Evolutionary conservation across 2,888 invertebrate genomes (phyloP).

Genomic region (Marronus borbonicus): DNA sequence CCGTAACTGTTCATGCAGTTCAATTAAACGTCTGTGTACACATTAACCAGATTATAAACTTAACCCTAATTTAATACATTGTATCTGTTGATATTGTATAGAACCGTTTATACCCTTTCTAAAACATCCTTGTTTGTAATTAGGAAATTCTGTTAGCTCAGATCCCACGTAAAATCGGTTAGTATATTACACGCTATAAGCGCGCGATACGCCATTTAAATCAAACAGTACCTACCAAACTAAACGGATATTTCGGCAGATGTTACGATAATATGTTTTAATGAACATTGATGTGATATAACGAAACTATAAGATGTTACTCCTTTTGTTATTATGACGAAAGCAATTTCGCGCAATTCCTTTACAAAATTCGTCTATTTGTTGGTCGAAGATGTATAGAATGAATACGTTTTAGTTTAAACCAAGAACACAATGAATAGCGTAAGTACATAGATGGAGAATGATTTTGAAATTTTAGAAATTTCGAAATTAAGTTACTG

Average conservation of each 20-base stretch:
- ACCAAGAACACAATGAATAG: no score
- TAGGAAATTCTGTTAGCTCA: slow-evolving; percentile 20
- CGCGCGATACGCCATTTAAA: background rate
- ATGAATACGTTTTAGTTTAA: no score
- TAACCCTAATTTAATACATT: slow-evolving; percentile 45
- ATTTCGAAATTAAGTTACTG: no score
- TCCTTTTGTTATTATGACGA: no score
- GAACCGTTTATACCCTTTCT: slow-evolving; percentile 31
- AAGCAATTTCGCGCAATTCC: no score
- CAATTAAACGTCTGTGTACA: slow-evolving; percentile 34
- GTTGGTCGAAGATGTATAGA: no score
- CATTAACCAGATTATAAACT: slow-evolving; percentile 45
- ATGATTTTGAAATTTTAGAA: no score
- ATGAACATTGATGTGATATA: slow-evolving; percentile 2
- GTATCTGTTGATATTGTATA: slow-evolving; percentile 26
- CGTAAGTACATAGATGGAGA: no score
- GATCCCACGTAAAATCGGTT: slow-evolving; percentile 17
- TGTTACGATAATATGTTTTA: background rate
- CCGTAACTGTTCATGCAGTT: slow-evolving; percentile 40
- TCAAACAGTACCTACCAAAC: background rate
- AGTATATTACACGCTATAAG: background rate
- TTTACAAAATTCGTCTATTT: no score
- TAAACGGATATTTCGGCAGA: background rate
- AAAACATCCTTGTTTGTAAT: slow-evolving; percentile 40
- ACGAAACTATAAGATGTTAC: no score